A percentile compares a stretch with the other conserved stretches of the same genome.
phyloP scores from a whole-genome alignment of 2,797 vertebrate species.

The Lophius americanus region DNA sequence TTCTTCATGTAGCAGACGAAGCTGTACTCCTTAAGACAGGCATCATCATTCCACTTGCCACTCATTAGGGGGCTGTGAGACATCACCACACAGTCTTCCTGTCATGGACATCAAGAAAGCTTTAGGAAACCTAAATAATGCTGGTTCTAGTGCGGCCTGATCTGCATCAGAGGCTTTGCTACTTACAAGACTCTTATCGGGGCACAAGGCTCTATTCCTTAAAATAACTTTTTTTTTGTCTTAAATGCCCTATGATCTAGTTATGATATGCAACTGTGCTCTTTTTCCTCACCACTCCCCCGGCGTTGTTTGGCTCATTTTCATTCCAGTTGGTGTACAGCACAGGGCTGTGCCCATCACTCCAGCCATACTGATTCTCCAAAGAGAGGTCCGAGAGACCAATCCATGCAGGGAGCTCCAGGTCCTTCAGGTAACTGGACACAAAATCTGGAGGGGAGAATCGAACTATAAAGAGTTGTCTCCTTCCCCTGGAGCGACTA shows the following conservation, averaged over 20 bases:
- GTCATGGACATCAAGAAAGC: slow-evolving; percentile 2
- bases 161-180: no score
- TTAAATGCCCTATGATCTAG: no score
- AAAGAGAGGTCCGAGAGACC: slow-evolving; percentile 76
- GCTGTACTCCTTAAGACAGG: slow-evolving; percentile 68
- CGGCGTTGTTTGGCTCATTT: slow-evolving; percentile 82
- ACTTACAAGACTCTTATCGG: no score
- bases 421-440: slow-evolving; percentile 80
- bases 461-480: not conserved
- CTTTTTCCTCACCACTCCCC: slow-evolving; percentile 65
- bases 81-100: slow-evolving; percentile 83
- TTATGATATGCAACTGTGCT: not conserved
- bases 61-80: slow-evolving; percentile 62
- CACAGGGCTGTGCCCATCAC: slow-evolving; percentile 80
- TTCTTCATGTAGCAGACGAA: slow-evolving; percentile 83
- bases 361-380: slow-evolving; percentile 83
- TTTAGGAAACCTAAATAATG: not conserved
- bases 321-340: slow-evolving; percentile 82
- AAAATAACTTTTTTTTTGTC: no score
- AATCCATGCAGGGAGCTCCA: slow-evolving; percentile 77
- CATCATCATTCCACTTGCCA: slow-evolving; percentile 83
- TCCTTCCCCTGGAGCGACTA: not conserved
- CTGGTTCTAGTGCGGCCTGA: not conserved
- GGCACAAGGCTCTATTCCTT: no score
- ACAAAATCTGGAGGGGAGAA: slow-evolving; percentile 77